phyloP scores from a whole-genome alignment of 2,888 invertebrate species.

The Eumacrocentrus americanus region DNA sequence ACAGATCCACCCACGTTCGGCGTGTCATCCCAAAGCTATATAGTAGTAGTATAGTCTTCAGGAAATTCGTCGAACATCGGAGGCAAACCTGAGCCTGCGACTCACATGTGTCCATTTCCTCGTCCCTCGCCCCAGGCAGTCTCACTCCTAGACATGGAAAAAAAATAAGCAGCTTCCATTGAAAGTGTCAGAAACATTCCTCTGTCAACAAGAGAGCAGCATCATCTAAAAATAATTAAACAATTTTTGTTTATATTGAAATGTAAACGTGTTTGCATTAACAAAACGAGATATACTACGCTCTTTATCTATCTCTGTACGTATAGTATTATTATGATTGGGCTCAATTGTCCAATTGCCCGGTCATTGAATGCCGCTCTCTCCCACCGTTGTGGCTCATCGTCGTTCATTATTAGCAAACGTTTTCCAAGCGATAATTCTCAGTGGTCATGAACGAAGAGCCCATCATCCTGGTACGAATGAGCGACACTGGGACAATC shows the following conservation, averaged over 20 bases:
- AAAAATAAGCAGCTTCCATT: too few species aligned
- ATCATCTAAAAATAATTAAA: not conserved
- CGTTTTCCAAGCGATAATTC: conserved; percentile 22
- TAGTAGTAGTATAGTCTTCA: not conserved
- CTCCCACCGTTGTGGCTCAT: not conserved
- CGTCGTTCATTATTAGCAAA: conserved; percentile 49
- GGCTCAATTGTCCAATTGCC: conserved; percentile 61
- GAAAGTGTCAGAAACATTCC: conserved; percentile 5
- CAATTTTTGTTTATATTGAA: too few species aligned
- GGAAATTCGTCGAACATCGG: conserved; percentile 26
- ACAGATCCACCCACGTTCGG: conserved; percentile 41
- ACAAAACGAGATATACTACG: too few species aligned
- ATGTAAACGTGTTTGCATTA: too few species aligned
- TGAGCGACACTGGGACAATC: conserved; percentile 55
- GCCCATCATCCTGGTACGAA: conserved; percentile 22
- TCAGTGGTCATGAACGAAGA: not conserved
- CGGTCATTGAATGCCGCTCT: conserved; percentile 57
- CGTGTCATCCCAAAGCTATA: not conserved
- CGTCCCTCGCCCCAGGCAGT: not conserved
- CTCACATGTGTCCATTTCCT: conserved; percentile 26
- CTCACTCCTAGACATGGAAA: not conserved
- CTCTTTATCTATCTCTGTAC: conserved; percentile 18
- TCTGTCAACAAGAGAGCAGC: not conserved
- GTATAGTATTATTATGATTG: conserved; percentile 57
- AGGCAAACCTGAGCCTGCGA: conserved; percentile 23